Evolutionary conservation across 2,888 invertebrate genomes (phyloP).

Genomic region (Noctua janthina): DNA sequence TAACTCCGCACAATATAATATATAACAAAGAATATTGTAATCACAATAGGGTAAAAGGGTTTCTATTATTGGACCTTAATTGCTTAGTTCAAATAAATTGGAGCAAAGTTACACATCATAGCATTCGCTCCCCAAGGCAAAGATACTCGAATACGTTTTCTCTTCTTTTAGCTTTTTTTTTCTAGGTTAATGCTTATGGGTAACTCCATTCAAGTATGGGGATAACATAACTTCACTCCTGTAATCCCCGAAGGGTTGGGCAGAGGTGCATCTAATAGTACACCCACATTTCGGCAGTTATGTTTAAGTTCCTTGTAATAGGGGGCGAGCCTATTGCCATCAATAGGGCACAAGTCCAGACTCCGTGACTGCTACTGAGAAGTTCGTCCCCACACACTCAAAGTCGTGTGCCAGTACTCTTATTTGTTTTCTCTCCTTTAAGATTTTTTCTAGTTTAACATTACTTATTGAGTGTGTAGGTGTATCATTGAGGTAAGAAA

Average conservation of each 20-base stretch:
- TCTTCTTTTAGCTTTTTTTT: constrained; percentile 3
- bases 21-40: constrained; percentile 67
- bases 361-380: too few relatives aligned
- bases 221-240: too few relatives aligned
- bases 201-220: not conserved
- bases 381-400: too few relatives aligned
- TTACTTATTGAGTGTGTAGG: not conserved
- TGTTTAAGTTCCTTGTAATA: too few relatives aligned
- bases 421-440: too few relatives aligned
- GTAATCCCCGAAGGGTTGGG: too few relatives aligned
- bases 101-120: constrained; percentile 14
- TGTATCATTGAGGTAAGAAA: not conserved
- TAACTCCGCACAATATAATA: constrained; percentile 53
- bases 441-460: too few relatives aligned
- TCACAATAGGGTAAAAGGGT: constrained; percentile 63
- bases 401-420: too few relatives aligned
- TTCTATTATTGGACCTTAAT: constrained; percentile 63
- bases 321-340: too few relatives aligned
- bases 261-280: too few relatives aligned
- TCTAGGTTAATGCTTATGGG: not conserved
- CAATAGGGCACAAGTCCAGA: too few relatives aligned
- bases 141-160: not conserved
- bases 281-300: too few relatives aligned
- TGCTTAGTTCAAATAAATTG: constrained; percentile 51
- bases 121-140: constrained; percentile 9